phyloP scores from a whole-genome alignment of 1,140 invertebrate species.

The Ptiloglossa arizonensis region DNA sequence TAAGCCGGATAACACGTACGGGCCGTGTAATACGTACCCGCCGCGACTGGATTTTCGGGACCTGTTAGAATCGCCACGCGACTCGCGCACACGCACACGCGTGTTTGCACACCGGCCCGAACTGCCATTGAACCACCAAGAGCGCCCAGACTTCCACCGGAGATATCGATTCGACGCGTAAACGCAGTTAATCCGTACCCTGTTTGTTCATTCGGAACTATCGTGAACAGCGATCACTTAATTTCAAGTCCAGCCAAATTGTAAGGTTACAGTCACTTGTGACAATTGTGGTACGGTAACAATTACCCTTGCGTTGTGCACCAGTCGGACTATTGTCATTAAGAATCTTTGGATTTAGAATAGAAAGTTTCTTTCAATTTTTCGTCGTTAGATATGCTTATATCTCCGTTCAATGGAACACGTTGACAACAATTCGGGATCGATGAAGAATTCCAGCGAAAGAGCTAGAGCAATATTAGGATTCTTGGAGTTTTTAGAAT shows the following conservation, averaged over 20 bases:
- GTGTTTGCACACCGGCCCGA: slow-evolving; percentile 6
- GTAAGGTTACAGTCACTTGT: neutral
- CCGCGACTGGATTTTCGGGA: slow-evolving; percentile 66
- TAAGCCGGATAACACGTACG: slow-evolving; percentile 64
- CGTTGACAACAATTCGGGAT: too few species aligned
- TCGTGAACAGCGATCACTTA: slow-evolving; percentile 1
- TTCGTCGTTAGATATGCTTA: too few species aligned
- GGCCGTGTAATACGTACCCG: slow-evolving; percentile 66
- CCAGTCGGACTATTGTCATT: too few species aligned
- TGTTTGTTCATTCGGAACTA: neutral
- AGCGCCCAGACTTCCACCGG: neutral
- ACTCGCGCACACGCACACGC: slow-evolving; percentile 7
- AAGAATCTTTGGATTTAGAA: too few species aligned
- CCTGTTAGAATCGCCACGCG: slow-evolving; percentile 51
- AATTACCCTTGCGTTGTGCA: too few species aligned
- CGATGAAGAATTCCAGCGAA: too few species aligned
- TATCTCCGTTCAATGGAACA: too few species aligned
- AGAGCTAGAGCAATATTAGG: too few species aligned
- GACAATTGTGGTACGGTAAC: too few species aligned
- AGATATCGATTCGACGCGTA: slow-evolving; percentile 27
- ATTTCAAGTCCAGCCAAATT: neutral
- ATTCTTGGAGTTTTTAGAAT: too few species aligned
- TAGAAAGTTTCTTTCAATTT: too few species aligned
- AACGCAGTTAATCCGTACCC: slow-evolving; percentile 29
- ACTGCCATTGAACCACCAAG: neutral